These are phyloP conservation scores for Fratercula arctica DNA, from an alignment of 2,797 vertebrate species.

Conservation along the genomic window DNA sequence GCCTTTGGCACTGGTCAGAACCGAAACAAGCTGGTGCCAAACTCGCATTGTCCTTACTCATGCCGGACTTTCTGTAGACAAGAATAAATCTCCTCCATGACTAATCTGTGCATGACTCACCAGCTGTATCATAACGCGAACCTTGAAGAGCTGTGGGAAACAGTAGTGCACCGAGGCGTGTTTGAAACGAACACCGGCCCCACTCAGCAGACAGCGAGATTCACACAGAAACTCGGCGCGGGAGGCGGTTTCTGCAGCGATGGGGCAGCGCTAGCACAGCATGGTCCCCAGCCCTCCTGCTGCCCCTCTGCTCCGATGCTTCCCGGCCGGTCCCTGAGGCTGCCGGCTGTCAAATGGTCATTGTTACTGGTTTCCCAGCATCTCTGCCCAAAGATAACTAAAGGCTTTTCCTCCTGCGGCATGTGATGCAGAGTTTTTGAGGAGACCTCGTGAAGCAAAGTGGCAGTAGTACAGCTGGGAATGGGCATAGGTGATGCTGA, in stretches of 20 bases:
- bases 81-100: conserved; percentile 35
- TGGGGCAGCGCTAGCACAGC: background rate
- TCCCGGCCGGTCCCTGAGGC: accelerated
- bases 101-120: conserved; percentile 53
- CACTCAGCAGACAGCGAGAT: background rate
- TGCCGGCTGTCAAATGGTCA: background rate
- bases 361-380: background rate
- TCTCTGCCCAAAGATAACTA: background rate
- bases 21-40: background rate
- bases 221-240: background rate
- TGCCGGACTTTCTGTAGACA: background rate
- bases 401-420: background rate
- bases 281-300: background rate
- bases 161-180: background rate
- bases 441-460: background rate
- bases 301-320: background rate
- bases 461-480: background rate
- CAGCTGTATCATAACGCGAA: background rate
- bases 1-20: background rate
- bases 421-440: background rate
- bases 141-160: conserved; percentile 23
- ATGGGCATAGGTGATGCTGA: background rate
- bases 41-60: background rate
- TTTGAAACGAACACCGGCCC: background rate
- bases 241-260: background rate